Evolutionary conservation across 2,888 invertebrate species (phyloP), one percentile per base, ranked within the genome.

Genomic region (Ganaspis brasiliensis): DNA sequence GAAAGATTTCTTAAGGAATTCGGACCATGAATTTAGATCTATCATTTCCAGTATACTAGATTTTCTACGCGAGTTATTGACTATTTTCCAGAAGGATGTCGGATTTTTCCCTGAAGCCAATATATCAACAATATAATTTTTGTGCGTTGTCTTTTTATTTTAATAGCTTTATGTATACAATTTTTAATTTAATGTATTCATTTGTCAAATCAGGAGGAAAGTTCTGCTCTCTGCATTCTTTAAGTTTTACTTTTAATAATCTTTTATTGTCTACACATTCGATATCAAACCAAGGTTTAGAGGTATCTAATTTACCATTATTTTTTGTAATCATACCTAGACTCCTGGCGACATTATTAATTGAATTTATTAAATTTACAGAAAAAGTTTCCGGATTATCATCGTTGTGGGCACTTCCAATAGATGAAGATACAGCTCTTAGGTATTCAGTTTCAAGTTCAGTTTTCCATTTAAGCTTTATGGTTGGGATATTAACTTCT

Each of bases 121-220:
- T 0, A 31, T 14, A 1, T 63, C 63, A 63, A 37, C 5, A 12
- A 12, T n/a, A 10, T 4, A 16, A 10, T 63, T 19, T 3, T n/a
- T 37, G 14, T 63, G 35, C 21, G 14, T 19, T 63, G 31, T n/a
- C n/a, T 37, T n/a, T 14, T 16, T 35, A 0, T 16, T 63, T 40
- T 63, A 37, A 19, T 10, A 63, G 35, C 4, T n/a, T 37, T n/a
- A 19, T 63, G 19, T 19, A 3, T 16, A 35, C n/a, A n/a, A n/a
- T 63, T 63, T 63, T 37, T 63, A 9, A 16, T 21, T 63, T 63
- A 35, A 24, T 31, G 9, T 35, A 37, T 14, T 63, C n/a, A 14
- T n/a, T 14, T 12, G 19, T 37, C 35, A 35, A 14, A 0, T 37
- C 37, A n/a, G 0, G 16, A 5, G 19, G 16, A 5, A 16, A 63